Conservation (phyloP, 2,113 vertebrate genomes). For the Synodontis membranacea region DNA sequence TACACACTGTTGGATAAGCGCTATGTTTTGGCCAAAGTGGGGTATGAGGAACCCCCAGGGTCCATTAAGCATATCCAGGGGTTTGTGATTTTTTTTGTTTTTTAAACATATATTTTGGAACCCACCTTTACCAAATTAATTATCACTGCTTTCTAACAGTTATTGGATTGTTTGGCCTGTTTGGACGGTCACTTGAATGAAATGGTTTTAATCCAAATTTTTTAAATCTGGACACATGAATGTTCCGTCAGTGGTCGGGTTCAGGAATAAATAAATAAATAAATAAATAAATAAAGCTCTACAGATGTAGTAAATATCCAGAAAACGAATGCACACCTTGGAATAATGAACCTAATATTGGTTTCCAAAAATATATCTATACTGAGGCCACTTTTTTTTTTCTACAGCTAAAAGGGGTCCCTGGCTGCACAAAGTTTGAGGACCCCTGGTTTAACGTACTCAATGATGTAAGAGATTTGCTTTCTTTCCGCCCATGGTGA, state of each 20-base stretch:
- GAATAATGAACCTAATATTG: not conserved
- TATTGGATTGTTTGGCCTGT: not conserved
- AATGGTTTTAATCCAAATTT: not conserved
- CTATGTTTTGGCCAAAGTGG: not conserved
- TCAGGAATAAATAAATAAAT: not conserved
- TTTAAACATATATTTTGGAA: not conserved
- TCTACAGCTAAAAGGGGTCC: not conserved
- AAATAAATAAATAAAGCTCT: not conserved
- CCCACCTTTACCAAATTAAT: not conserved
- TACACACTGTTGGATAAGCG: not conserved
- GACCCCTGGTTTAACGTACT: not conserved
- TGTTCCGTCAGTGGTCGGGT: not conserved
- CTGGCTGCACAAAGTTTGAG: not conserved
- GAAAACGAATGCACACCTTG: not conserved
- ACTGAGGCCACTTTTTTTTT: not conserved
- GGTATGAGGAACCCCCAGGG: not conserved
- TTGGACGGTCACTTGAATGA: not conserved
- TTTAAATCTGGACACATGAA: not conserved
- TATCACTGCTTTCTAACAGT: not conserved
- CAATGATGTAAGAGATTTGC: not conserved
- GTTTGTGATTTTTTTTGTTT: not conserved
- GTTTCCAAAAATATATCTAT: not conserved
- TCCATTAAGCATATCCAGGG: not conserved
- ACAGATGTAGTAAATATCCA: not conserved
- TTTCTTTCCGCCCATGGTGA: not conserved